Evolutionary conservation across 2,113 vertebrate species (phyloP).

Genomic region (Salvelinus namaycush): DNA sequence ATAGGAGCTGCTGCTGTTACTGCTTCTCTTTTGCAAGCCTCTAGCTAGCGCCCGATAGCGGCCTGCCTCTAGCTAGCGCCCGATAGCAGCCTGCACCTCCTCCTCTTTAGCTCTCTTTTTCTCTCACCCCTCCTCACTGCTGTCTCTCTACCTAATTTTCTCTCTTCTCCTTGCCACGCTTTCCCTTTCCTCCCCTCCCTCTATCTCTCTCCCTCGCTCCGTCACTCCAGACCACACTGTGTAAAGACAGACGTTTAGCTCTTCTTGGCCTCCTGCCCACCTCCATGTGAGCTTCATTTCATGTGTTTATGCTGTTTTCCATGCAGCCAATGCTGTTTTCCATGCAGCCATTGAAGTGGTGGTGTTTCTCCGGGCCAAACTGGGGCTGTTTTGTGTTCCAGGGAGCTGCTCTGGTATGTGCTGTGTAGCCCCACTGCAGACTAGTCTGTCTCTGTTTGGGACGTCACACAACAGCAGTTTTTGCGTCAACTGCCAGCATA

Average conservation of each 20-base stretch:
- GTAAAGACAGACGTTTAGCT: neutral
- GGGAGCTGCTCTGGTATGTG: too few species aligned
- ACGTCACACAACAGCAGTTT: neutral
- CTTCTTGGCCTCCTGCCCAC: constrained; percentile 52
- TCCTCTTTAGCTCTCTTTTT: constrained; percentile 32
- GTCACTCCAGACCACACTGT: neutral
- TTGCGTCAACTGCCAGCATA: neutral
- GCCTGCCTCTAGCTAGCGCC: too few species aligned
- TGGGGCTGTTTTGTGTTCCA: neutral
- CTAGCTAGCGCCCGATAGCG: neutral
- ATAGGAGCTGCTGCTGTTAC: constrained; percentile 26
- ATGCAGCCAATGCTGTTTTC: constrained; percentile 29
- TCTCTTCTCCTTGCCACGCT: neutral
- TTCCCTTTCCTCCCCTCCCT: neutral
- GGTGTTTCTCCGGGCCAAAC: neutral
- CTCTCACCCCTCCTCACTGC: constrained; percentile 18
- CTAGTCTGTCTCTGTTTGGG: neutral
- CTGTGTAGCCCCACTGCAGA: neutral
- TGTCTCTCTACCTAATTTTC: constrained; percentile 1
- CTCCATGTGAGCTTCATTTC: constrained; percentile 31
- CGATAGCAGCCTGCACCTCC: neutral
- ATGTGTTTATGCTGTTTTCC: constrained; percentile 29
- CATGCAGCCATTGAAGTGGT: constrained; percentile 23
- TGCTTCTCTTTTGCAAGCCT: constrained; percentile 18
- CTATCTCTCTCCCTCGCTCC: neutral